A percentile compares a stretch with the other conserved stretches of the same genome.
These are phyloP conservation scores for Platynereis dumerilii DNA, from an alignment of 2,888 invertebrate species.

Conservation along the genomic window DNA sequence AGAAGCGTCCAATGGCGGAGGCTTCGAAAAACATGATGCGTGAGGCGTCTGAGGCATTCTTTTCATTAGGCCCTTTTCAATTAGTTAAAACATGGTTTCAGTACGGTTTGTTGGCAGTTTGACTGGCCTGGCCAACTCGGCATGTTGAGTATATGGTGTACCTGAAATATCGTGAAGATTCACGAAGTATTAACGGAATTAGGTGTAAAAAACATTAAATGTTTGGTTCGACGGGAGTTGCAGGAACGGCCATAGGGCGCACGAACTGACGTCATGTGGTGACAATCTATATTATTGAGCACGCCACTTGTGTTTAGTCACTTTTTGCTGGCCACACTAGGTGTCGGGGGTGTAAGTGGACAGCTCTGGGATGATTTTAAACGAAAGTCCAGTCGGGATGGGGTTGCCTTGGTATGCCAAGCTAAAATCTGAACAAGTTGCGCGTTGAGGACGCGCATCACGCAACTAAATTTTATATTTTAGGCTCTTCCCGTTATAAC, in stretches of 20 bases:
- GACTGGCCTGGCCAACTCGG: too few species aligned
- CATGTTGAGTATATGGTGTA: too few species aligned
- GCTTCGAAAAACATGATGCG: conserved; percentile 46
- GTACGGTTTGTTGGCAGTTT: too few species aligned
- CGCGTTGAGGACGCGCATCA: background rate
- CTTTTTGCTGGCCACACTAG: conserved; percentile 36
- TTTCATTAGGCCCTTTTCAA: conserved; percentile 57
- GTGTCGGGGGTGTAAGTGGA: background rate
- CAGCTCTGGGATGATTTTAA: background rate
- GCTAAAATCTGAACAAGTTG: too few species aligned
- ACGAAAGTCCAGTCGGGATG: too few species aligned
- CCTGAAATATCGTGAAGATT: too few species aligned
- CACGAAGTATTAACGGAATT: background rate
- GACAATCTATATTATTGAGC: conserved; percentile 58
- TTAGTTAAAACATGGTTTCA: conserved; percentile 45
- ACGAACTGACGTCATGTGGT: conserved; percentile 58
- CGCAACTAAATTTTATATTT: conserved; percentile 30
- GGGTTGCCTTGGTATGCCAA: too few species aligned
- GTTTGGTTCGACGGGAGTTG: conserved; percentile 39
- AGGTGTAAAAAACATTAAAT: background rate
- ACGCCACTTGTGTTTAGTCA: conserved; percentile 50
- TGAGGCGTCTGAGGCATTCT: conserved; percentile 59
- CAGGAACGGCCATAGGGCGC: conserved; percentile 51
- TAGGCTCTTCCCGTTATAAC: conserved; percentile 61
- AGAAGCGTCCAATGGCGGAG: conserved; percentile 55